These are phyloP conservation scores for Mionectes macconnelli DNA, from an alignment of 2,113 vertebrate genomes.

Conservation along the genomic window DNA sequence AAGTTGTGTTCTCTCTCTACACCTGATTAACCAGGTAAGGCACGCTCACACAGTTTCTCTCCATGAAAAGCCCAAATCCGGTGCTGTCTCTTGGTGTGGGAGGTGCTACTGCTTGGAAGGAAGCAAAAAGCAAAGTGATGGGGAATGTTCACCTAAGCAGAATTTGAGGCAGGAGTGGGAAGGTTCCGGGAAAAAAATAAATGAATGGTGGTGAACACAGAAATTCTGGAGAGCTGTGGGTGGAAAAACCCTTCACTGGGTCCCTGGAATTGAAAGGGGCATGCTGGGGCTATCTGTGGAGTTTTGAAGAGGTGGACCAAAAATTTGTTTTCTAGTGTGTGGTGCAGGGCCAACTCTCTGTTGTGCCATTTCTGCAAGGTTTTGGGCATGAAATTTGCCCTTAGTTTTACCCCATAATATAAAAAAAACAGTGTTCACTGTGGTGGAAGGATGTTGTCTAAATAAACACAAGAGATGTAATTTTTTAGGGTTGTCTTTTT, in stretches of 20 bases:
- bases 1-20: neutral
- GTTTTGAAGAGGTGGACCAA: neutral
- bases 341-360: neutral
- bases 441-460: neutral
- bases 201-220: neutral
- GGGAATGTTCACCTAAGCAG: neutral
- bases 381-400: neutral
- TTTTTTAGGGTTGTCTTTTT: no score
- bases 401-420: neutral
- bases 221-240: neutral
- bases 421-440: neutral
- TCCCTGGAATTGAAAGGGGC: neutral
- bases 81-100: neutral
- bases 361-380: neutral
- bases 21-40: neutral
- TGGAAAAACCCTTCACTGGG: neutral
- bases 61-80: neutral
- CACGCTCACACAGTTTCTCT: neutral
- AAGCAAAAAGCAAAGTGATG: neutral
- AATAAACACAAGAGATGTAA: neutral
- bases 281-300: neutral
- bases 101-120: neutral
- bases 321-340: neutral
- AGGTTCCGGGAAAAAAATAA: neutral
- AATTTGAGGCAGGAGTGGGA: neutral